phyloP scores from a whole-genome alignment of 2,888 invertebrate species.

The Caenorhabditis sp. region DNA sequence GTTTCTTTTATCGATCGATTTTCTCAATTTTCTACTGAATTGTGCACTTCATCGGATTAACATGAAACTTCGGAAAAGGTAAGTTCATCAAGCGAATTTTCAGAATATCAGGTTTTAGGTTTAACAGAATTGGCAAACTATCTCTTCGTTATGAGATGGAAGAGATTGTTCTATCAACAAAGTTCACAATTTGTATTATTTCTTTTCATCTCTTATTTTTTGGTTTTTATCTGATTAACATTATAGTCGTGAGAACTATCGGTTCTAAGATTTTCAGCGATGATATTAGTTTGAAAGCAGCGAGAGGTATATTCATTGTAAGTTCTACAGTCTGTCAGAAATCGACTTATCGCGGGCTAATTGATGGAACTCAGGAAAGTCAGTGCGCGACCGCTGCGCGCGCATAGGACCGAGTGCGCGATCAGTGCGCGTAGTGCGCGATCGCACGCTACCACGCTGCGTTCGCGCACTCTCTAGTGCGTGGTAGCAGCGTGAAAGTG shows the following conservation, averaged over 20 bases:
- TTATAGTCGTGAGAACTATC: constrained; percentile 10
- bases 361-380: not conserved
- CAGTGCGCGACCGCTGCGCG: too few relatives aligned
- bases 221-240: constrained; percentile 17
- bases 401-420: too few relatives aligned
- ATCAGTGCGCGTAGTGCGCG: too few relatives aligned
- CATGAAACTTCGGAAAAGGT: not conserved
- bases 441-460: too few relatives aligned
- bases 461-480: too few relatives aligned
- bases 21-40: not conserved
- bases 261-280: constrained; percentile 19
- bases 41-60: not conserved
- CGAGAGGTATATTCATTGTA: constrained; percentile 15
- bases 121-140: constrained; percentile 7
- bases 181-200: constrained; percentile 24
- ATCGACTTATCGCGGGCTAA: not conserved
- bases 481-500: too few relatives aligned
- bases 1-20: not conserved
- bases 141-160: constrained; percentile 21
- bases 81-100: not conserved
- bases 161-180: constrained; percentile 18
- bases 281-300: constrained; percentile 21
- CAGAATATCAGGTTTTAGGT: not conserved
- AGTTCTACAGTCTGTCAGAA: not conserved
- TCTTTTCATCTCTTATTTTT: constrained; percentile 24